Conservation (phyloP, 2,113 vertebrate genomes). For the Lepisosteus oculatus region DNA sequence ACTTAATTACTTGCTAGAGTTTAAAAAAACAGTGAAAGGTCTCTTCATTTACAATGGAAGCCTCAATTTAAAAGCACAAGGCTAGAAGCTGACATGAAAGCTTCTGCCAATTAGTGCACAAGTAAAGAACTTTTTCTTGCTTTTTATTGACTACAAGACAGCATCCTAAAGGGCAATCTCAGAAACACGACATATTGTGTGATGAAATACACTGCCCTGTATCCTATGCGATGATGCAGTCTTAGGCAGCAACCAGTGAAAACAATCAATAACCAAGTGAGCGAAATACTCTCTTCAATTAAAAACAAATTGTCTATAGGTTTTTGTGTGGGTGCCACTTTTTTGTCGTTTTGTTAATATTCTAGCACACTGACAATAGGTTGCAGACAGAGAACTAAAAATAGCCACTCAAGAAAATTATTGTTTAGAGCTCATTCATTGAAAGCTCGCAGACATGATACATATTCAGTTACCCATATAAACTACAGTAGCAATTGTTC, state of each 20-base stretch:
- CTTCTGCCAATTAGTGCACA: conserved; percentile 6
- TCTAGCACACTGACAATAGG: too few species aligned
- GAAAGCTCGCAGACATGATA: too few species aligned
- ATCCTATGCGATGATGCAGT: too few species aligned
- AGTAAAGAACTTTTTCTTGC: not conserved
- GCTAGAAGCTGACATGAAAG: not conserved
- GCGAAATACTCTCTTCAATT: not conserved
- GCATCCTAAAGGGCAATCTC: not conserved
- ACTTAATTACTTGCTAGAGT: conserved; percentile 6
- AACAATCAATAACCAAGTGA: too few species aligned
- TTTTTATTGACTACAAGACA: not conserved
- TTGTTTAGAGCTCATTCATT: too few species aligned
- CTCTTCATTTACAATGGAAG: not conserved
- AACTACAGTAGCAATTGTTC: too few species aligned
- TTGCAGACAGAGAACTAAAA: too few species aligned
- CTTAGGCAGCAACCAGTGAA: too few species aligned
- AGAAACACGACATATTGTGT: conserved; percentile 3
- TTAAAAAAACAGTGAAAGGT: not conserved
- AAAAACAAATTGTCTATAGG: not conserved
- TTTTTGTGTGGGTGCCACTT: too few species aligned
- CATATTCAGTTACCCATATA: too few species aligned
- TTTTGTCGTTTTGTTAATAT: too few species aligned
- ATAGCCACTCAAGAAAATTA: too few species aligned
- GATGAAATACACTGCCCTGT: not conserved
- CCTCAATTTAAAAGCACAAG: not conserved